Base-by-base conservation (phyloP, 2,888 invertebrate species). In the Chesias legatella region DNA sequence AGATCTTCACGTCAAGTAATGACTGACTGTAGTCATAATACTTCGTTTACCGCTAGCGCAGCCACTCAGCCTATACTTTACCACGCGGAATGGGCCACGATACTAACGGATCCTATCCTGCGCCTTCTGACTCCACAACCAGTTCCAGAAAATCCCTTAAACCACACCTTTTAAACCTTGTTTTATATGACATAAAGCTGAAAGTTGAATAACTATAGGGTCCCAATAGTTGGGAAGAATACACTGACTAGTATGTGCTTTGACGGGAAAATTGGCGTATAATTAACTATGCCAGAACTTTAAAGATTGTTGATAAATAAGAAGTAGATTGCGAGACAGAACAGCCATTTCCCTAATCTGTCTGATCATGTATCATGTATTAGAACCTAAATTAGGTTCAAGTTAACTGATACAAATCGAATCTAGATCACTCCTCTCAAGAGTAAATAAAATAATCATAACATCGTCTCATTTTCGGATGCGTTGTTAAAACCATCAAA, bases 81-180 rank as follows among this genome's bases (percentile, higher is more conserved):
- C 65, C 63, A 58, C 60, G 56, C 53, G 58, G 79, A 79, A 79
- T 76, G 71, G 75, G 49, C 42, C 50, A 48, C 53, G 67, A 66
- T 73, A 67, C 73, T 73, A 73, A 61, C 55, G 60, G 58, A 39
- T 48, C 44, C 23, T 51, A 43, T 53, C 54, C 49, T 58, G 45
- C 27, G 30, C 35, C 42, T 42, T 40, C 35, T 29, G 10, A 36
- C 21, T 32, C 21, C 34, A 31, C 28, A 21, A 38, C 21, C 40
- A 7, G 8, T 8, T 8, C n/a, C 9, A 7, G 1, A 27, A n/a
- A 24, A 13, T 29, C 27, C 22, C 8, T n/a, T 29, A 7, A 25
- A 20, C 10, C 4, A 17, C 20, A 21, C n/a, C 20, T 40, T 7
- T 8, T 20, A 25, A 6, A 13, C 28, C 21, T 27, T 17, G 9